A percentile compares a stretch with the other conserved stretches of the same genome.
Conservation (phyloP, 1,140 invertebrate species). For the Neodiprion fabricii region DNA sequence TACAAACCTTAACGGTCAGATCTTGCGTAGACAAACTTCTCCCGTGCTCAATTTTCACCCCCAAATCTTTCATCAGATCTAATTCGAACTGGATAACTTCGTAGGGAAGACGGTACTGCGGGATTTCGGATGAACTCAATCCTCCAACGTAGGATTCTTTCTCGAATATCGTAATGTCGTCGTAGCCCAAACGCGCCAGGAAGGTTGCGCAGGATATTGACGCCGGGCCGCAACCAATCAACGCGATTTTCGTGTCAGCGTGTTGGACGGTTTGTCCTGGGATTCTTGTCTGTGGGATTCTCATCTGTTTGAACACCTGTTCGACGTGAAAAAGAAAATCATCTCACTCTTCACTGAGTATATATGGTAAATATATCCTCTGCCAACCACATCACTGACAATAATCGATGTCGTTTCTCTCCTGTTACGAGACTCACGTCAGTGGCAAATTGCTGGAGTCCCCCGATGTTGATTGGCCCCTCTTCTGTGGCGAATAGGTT, state of each 20-base stretch:
- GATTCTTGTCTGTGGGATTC: constrained; percentile 83
- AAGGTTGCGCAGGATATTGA: constrained; percentile 98
- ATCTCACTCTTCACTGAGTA: neutral
- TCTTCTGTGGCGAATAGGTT: constrained; percentile 95
- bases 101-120: constrained; percentile 93
- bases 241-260: constrained; percentile 80
- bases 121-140: constrained; percentile 93
- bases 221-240: constrained; percentile 94
- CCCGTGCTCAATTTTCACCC: constrained; percentile 82
- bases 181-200: constrained; percentile 90
- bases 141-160: constrained; percentile 88
- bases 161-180: constrained; percentile 92
- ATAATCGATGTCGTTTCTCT: neutral
- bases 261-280: constrained; percentile 68
- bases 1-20: constrained; percentile 72
- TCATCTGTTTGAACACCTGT: constrained; percentile 93
- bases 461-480: constrained; percentile 98
- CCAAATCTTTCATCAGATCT: constrained; percentile 88
- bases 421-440: constrained; percentile 69
- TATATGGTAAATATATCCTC: neutral
- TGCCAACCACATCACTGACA: neutral
- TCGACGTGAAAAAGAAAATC: neutral
- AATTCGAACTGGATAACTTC: constrained; percentile 95
- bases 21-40: constrained; percentile 70
- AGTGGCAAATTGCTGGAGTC: constrained; percentile 96